These are phyloP conservation scores for Brachylomia viminalis DNA, from an alignment of 2,888 invertebrate species.

Conservation along the genomic window DNA sequence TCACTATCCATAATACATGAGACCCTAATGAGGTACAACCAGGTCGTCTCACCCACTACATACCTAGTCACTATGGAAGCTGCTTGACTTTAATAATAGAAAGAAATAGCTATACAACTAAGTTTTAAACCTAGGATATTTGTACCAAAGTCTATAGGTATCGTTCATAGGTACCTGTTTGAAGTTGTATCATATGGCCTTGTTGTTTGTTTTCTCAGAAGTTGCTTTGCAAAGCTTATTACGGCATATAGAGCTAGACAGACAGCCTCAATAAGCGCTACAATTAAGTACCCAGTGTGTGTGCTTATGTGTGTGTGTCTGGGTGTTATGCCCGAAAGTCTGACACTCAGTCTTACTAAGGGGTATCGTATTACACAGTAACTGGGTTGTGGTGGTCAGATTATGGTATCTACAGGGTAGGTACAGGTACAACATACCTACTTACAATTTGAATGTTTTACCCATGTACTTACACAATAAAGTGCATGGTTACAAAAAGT, in stretches of 20 bases:
- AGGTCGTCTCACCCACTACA: slow-evolving; percentile 33
- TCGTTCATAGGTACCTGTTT: not conserved
- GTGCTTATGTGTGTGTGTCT: no score
- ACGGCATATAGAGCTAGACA: not conserved
- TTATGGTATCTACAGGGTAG: no score
- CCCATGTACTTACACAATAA: not conserved
- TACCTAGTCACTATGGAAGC: slow-evolving; percentile 23
- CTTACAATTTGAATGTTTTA: not conserved
- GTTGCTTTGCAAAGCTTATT: not conserved
- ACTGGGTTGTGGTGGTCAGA: not conserved
- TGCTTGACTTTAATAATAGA: slow-evolving; percentile 19
- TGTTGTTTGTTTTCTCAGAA: not conserved
- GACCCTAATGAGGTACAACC: slow-evolving; percentile 11
- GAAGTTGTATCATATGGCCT: not conserved
- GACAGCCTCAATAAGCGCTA: not conserved
- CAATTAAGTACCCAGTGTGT: not conserved
- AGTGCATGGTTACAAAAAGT: not conserved
- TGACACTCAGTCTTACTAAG: not conserved
- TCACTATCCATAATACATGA: slow-evolving; percentile 46
- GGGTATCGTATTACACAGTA: not conserved
- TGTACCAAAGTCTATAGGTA: no score
- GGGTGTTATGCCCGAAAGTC: no score
- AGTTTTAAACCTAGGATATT: not conserved
- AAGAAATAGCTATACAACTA: not conserved
- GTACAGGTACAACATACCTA: no score